Evolutionary conservation across 2,888 invertebrate genomes (phyloP).

Genomic region (Lepeophtheirus nordmannii): DNA sequence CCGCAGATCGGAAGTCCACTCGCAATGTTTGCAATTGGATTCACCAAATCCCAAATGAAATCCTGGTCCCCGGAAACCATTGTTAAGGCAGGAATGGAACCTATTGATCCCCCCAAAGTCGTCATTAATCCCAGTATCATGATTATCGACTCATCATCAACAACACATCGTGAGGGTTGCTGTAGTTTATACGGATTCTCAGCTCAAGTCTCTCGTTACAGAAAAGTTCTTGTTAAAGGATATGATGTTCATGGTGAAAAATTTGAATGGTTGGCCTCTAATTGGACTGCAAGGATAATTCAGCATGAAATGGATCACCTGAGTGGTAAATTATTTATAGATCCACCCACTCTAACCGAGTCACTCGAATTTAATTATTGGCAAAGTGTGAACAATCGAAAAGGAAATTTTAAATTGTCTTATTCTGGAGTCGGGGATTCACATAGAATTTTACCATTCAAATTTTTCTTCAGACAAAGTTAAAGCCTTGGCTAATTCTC

Average conservation of each 20-base stretch:
- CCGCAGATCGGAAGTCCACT: conserved; percentile 21
- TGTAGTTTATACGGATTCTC: conserved; percentile 13
- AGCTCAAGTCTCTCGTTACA: neutral
- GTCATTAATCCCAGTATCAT: conserved; percentile 12
- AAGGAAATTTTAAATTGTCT: conserved; percentile 7
- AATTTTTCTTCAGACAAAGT: neutral
- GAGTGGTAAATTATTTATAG: conserved; percentile 25
- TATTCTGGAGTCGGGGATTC: neutral
- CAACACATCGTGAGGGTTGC: conserved; percentile 9
- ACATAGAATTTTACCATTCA: neutral
- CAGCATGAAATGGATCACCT: conserved; percentile 27
- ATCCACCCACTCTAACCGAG: neutral
- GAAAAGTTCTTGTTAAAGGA: conserved; percentile 2
- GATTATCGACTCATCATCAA: neutral
- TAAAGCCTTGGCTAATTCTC: neutral
- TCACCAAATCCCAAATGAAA: neutral
- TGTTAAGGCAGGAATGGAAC: neutral
- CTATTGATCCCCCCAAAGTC: neutral
- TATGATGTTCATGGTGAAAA: neutral
- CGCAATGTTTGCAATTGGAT: neutral
- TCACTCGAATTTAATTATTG: conserved; percentile 13
- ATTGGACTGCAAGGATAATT: conserved; percentile 21
- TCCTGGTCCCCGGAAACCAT: neutral
- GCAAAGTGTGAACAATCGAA: conserved; percentile 12
- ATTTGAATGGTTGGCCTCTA: neutral